Conservation (phyloP, 2,797 vertebrate species). For the Synanceia verrucosa region DNA sequence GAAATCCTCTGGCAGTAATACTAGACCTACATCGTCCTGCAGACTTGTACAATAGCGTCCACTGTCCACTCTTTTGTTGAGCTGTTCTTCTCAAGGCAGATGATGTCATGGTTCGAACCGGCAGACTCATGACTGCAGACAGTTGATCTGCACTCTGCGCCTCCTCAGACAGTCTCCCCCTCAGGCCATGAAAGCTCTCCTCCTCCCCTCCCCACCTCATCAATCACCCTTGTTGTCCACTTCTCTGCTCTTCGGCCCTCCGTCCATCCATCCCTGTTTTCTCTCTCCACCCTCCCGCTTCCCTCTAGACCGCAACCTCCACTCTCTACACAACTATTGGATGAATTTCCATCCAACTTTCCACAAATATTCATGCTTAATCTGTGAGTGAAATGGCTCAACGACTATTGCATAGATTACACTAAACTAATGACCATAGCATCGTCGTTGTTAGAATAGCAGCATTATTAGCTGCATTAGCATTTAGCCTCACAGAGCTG, state of each 20-base stretch:
- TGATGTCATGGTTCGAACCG: conserved; percentile 68
- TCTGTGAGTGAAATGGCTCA: not conserved
- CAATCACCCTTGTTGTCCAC: conserved; percentile 41
- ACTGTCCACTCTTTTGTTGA: conserved; percentile 51
- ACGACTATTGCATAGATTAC: not conserved
- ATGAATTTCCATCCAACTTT: not conserved
- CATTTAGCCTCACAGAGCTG: not conserved
- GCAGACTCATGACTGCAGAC: conserved; percentile 66
- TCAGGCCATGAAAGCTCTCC: conserved; percentile 25
- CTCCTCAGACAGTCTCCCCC: conserved; percentile 49
- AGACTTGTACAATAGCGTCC: conserved; percentile 37
- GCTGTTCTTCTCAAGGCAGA: conserved; percentile 20
- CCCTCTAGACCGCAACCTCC: not conserved
- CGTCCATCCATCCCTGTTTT: not conserved
- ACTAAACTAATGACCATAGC: not conserved
- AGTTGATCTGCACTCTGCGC: conserved; percentile 59
- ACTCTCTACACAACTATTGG: not conserved
- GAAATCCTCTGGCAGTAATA: conserved; percentile 6
- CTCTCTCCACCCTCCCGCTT: not conserved
- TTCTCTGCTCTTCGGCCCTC: not conserved
- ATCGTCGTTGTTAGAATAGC: not conserved
- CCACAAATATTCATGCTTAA: not conserved
- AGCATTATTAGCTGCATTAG: not conserved
- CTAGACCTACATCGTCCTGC: conserved; percentile 7
- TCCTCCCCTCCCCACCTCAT: conserved; percentile 27